Percentiles rank a stretch among this genome's conserved stretches.
These are phyloP conservation scores for Drosophila lini DNA, from an alignment of 1,140 invertebrate genomes.

Conservation along the genomic window DNA sequence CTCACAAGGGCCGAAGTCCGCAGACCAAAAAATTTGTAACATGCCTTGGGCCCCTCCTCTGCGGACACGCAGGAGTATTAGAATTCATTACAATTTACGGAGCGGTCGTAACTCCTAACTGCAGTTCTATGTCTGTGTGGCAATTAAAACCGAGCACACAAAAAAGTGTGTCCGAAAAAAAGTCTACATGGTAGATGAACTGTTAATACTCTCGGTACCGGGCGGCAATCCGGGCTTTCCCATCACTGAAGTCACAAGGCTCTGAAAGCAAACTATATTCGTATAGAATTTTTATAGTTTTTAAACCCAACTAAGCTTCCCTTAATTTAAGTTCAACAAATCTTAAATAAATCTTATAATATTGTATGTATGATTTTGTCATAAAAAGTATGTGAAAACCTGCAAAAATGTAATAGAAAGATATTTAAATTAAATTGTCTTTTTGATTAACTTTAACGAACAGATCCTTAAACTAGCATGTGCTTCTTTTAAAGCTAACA, in stretches of 20 bases:
- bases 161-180: slow-evolving; percentile 6
- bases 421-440: no score
- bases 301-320: no score
- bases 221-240: background rate
- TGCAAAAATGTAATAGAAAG: no score
- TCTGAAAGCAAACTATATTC: background rate
- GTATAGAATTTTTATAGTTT: no score
- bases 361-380: no score
- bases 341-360: no score
- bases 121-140: slow-evolving; percentile 52
- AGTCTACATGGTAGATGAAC: slow-evolving; percentile 9
- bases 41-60: slow-evolving; percentile 46
- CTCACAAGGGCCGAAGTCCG: slow-evolving; percentile 9
- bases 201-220: slow-evolving; percentile 10
- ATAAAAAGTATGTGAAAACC: no score
- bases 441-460: no score
- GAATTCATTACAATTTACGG: slow-evolving; percentile 77
- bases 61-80: slow-evolving; percentile 55
- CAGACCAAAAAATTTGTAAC: slow-evolving; percentile 62
- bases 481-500: no score
- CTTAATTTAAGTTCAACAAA: no score
- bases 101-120: slow-evolving; percentile 59
- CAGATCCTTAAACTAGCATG: background rate
- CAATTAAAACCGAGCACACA: slow-evolving; percentile 71
- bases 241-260: background rate